These are phyloP conservation scores for Tursiops truncatus DNA, from an alignment of 2,113 vertebrate species.

Conservation along the genomic window DNA sequence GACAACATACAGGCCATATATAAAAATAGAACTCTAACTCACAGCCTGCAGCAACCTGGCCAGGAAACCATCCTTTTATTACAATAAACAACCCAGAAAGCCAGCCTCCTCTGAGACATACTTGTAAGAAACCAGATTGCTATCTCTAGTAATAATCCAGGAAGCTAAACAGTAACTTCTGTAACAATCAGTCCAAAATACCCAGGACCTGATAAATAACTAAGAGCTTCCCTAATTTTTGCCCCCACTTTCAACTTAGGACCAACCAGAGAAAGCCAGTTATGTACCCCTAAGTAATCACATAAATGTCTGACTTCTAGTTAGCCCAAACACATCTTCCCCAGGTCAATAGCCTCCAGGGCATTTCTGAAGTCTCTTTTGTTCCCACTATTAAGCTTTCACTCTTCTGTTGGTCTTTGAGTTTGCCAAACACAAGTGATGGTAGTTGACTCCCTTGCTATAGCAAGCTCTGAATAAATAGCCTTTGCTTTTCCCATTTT, in stretches of 20 bases:
- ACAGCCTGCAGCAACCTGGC: neutral
- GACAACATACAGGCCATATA: neutral
- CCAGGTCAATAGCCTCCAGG: too few relatives aligned
- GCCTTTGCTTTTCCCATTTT: neutral
- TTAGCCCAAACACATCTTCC: neutral
- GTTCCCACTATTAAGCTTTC: neutral
- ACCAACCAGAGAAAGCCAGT: neutral
- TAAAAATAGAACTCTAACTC: neutral
- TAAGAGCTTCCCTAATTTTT: neutral
- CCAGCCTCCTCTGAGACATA: neutral
- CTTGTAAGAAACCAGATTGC: neutral
- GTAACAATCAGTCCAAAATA: neutral
- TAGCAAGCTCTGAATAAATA: neutral
- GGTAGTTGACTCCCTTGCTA: neutral
- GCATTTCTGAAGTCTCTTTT: neutral
- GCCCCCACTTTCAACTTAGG: neutral
- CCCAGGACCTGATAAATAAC: neutral
- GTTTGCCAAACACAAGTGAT: neutral
- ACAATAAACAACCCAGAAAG: neutral
- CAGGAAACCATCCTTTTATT: neutral
- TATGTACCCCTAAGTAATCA: neutral
- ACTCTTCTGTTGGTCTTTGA: neutral
- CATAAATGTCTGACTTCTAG: accelerated
- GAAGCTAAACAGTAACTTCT: neutral
- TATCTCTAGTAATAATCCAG: neutral